A percentile compares a stretch with the other conserved stretches of the same genome.
Evolutionary conservation across 1,140 invertebrate species (phyloP).

Genomic region (Hylyphantes graminicola): DNA sequence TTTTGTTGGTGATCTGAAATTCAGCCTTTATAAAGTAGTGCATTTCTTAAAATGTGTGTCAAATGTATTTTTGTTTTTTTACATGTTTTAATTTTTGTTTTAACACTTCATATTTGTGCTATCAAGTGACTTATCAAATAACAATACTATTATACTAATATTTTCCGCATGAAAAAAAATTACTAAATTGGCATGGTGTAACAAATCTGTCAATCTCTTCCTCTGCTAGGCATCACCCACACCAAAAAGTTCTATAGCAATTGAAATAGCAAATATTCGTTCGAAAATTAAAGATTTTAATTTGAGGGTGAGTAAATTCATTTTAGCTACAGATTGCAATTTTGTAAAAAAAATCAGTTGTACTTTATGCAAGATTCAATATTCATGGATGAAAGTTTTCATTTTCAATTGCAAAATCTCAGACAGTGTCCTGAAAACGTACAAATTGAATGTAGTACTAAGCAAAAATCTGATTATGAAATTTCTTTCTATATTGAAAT

Average conservation of each 20-base stretch:
- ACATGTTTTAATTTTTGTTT: too few relatives aligned
- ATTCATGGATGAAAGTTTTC: neutral
- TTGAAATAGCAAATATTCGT: conserved; percentile 59
- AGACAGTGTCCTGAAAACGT: neutral
- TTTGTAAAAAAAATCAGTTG: neutral
- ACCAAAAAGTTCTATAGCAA: conserved; percentile 31
- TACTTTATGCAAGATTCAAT: neutral
- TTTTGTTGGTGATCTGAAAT: too few relatives aligned
- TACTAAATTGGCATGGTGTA: conserved; percentile 19
- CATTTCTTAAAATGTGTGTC: too few relatives aligned
- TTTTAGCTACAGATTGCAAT: conserved; percentile 55
- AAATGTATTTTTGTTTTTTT: too few relatives aligned
- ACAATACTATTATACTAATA: too few relatives aligned
- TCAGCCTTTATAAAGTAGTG: too few relatives aligned
- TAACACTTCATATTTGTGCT: too few relatives aligned
- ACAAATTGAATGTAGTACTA: neutral
- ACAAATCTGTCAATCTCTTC: conserved; percentile 21
- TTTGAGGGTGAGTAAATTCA: conserved; percentile 59
- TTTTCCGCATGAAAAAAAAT: too few relatives aligned
- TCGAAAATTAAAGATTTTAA: conserved; percentile 61
- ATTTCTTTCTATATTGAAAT: neutral
- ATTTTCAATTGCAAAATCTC: neutral
- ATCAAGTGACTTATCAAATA: too few relatives aligned
- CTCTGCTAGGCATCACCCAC: conserved; percentile 30
- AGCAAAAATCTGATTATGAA: neutral